A percentile compares a stretch with the other conserved stretches of the same genome.
Evolutionary conservation across 1,140 invertebrate genomes (phyloP).

Genomic region (Apis cerana): DNA sequence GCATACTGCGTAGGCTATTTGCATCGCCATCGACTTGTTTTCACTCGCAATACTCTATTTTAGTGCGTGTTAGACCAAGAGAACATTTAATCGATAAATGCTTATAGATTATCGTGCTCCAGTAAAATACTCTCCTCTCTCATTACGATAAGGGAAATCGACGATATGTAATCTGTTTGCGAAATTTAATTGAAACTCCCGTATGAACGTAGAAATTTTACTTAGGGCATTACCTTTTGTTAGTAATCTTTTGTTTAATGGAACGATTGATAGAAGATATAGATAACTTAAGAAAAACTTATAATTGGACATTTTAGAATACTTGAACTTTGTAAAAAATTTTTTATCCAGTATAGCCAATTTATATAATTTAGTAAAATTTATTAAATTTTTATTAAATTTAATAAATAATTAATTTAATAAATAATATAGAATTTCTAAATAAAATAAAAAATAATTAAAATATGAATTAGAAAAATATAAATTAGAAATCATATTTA

Average conservation of each 20-base stretch:
- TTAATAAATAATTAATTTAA: too few relatives aligned
- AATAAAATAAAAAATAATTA: too few relatives aligned
- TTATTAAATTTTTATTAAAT: too few relatives aligned
- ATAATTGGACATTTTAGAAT: too few relatives aligned
- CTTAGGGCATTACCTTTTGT: neutral
- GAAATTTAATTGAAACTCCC: constrained; percentile 18
- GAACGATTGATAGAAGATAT: neutral
- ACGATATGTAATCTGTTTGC: constrained; percentile 14
- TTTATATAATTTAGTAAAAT: too few relatives aligned
- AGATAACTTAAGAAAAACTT: too few relatives aligned
- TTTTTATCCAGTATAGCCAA: too few relatives aligned
- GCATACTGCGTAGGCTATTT: constrained; percentile 24
- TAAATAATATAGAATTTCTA: too few relatives aligned
- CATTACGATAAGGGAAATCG: constrained; percentile 13
- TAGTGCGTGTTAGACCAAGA: constrained; percentile 1
- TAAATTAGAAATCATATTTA: too few relatives aligned
- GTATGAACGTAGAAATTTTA: too few relatives aligned
- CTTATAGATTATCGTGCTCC: constrained; percentile 34
- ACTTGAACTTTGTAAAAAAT: too few relatives aligned
- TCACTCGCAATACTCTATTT: constrained; percentile 22
- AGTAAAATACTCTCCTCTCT: neutral
- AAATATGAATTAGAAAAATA: too few relatives aligned
- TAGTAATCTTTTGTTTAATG: neutral
- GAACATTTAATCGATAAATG: constrained; percentile 38
- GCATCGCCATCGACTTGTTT: constrained; percentile 18